A percentile compares a stretch with the other conserved stretches of the same genome.
phyloP scores from a whole-genome alignment of 2,797 vertebrate species.

The Scolopax rusticola region DNA sequence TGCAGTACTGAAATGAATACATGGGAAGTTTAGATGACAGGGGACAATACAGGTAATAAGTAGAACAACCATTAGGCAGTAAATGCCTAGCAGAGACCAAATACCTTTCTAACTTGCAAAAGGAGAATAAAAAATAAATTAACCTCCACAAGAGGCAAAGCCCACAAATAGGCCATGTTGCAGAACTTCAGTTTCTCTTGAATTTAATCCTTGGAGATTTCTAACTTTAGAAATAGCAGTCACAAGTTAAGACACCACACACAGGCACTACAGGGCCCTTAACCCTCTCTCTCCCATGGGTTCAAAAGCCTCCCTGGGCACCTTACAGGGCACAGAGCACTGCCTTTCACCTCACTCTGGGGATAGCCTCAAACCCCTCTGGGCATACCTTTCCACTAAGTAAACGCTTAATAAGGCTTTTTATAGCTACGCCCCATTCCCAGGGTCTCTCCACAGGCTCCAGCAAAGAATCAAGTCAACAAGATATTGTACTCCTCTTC shows the following conservation, averaged over 20 bases:
- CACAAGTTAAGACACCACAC: background rate
- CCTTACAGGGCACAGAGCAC: background rate
- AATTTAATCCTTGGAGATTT: slow-evolving; percentile 4
- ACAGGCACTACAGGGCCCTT: background rate
- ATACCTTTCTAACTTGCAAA: background rate
- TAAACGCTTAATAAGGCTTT: slow-evolving; percentile 33
- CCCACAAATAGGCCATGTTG: background rate
- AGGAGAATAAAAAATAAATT: background rate
- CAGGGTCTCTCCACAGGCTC: background rate
- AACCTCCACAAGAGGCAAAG: background rate
- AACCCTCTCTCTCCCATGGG: background rate
- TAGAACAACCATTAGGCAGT: background rate
- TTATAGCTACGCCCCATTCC: slow-evolving; percentile 47
- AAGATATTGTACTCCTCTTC: background rate
- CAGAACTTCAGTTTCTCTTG: background rate
- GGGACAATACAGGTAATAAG: background rate
- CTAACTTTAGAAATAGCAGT: background rate
- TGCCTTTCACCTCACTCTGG: background rate
- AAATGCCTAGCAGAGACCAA: background rate
- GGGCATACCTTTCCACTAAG: background rate
- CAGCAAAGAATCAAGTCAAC: slow-evolving; percentile 24
- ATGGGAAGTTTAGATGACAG: background rate
- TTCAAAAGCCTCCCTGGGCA: background rate
- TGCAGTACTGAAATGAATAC: background rate
- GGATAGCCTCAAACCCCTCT: background rate